These are phyloP conservation scores for Eolophus roseicapilla DNA, from an alignment of 2,113 vertebrate species.

Conservation along the genomic window DNA sequence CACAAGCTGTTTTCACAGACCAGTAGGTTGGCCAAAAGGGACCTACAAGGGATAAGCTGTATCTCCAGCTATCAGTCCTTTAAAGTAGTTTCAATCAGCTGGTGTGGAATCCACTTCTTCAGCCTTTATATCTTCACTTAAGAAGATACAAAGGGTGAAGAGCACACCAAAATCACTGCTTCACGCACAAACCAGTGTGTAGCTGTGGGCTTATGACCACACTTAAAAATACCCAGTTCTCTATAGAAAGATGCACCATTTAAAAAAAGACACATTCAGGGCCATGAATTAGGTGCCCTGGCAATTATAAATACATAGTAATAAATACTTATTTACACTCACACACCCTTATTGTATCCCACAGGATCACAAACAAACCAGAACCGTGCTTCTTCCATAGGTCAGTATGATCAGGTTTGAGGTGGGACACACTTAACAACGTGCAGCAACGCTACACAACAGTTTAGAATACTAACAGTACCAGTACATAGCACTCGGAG, in stretches of 20 bases:
- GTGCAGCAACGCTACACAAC: neutral
- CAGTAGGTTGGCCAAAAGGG: neutral
- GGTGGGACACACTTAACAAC: neutral
- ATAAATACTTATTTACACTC: conserved; percentile 47
- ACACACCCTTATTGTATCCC: neutral
- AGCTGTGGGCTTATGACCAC: neutral
- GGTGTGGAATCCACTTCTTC: neutral
- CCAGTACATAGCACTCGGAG: neutral
- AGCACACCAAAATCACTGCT: neutral
- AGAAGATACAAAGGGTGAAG: neutral
- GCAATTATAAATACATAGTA: conserved; percentile 49
- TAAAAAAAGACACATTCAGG: neutral
- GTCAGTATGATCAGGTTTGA: neutral
- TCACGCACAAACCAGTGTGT: neutral
- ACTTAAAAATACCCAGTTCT: neutral
- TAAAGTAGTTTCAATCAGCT: neutral
- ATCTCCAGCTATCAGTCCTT: neutral
- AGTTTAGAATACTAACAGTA: neutral
- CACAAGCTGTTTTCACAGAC: neutral
- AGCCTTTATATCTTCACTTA: neutral
- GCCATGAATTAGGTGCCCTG: neutral
- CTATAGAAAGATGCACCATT: neutral
- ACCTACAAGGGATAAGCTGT: accelerated
- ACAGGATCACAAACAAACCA: neutral
- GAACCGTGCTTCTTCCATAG: neutral